Evolutionary conservation across 1,140 invertebrate species (phyloP).

Genomic region (Cydia strobilella): DNA sequence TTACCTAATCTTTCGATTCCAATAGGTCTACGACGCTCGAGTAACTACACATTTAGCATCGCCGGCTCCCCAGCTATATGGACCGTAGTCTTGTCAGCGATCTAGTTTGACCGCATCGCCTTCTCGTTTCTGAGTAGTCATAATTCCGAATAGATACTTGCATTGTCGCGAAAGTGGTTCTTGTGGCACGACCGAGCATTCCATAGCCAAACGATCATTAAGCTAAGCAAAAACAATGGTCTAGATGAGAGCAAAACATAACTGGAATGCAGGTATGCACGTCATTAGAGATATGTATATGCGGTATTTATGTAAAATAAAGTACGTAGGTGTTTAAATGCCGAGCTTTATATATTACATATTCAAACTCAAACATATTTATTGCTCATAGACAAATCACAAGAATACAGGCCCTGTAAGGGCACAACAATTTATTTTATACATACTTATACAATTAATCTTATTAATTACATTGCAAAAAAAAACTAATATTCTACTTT

Average conservation of each 20-base stretch:
- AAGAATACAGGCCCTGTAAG: too few relatives aligned
- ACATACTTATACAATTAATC: too few relatives aligned
- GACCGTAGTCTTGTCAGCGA: slow-evolving; percentile 33
- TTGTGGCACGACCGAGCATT: slow-evolving; percentile 58
- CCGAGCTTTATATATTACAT: too few relatives aligned
- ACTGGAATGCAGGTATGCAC: slow-evolving; percentile 15
- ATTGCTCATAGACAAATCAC: too few relatives aligned
- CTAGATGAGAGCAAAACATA: slow-evolving; percentile 41
- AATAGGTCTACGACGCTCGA: too few relatives aligned
- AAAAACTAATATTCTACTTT: too few relatives aligned
- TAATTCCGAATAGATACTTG: slow-evolving; percentile 47
- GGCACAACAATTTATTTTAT: too few relatives aligned
- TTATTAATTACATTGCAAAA: too few relatives aligned
- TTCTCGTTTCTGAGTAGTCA: slow-evolving; percentile 49
- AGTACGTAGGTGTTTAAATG: neutral
- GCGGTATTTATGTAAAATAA: neutral
- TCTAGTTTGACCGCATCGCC: slow-evolving; percentile 57
- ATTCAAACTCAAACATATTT: too few relatives aligned
- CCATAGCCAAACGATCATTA: slow-evolving; percentile 65
- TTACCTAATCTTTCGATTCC: too few relatives aligned
- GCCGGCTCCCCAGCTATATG: too few relatives aligned
- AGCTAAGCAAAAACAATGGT: slow-evolving; percentile 56
- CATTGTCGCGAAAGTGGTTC: slow-evolving; percentile 71
- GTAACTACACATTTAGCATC: too few relatives aligned
- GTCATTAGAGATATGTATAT: slow-evolving; percentile 1